Percentiles rank a stretch among this genome's conserved stretches.
phyloP scores from a whole-genome alignment of 2,888 invertebrate species.

The Agrilus biguttatus region DNA sequence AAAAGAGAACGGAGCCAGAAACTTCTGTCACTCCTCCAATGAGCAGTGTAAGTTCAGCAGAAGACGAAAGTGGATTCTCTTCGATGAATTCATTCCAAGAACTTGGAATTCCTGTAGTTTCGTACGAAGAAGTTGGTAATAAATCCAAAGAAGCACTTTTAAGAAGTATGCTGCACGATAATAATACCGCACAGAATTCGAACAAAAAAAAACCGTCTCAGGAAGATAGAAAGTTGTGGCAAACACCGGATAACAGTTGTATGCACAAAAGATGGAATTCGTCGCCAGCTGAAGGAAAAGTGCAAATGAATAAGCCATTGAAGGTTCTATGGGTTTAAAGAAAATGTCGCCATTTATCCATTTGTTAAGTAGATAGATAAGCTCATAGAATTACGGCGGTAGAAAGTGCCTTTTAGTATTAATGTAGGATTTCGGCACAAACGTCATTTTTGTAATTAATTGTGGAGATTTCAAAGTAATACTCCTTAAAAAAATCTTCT shows the following conservation, averaged over 20 bases:
- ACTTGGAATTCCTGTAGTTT: conserved; percentile 50
- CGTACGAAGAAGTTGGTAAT: conserved; percentile 16
- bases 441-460: too few species aligned
- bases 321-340: conserved; percentile 25
- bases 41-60: conserved; percentile 33
- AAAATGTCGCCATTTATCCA: not conserved
- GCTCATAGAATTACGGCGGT: too few species aligned
- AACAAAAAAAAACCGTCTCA: conserved; percentile 9
- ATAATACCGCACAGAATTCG: conserved; percentile 2
- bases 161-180: conserved; percentile 22
- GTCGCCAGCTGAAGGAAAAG: conserved; percentile 18
- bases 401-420: too few species aligned
- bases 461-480: too few species aligned
- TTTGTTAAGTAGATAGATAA: too few species aligned
- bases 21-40: conserved; percentile 16
- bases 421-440: too few species aligned
- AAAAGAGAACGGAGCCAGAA: conserved; percentile 8
- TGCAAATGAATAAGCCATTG: conserved; percentile 13
- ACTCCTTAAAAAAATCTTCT: too few species aligned
- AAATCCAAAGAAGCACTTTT: conserved; percentile 19
- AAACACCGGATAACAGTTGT: conserved; percentile 14
- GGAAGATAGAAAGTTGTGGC: conserved; percentile 22
- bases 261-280: conserved; percentile 26
- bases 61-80: conserved; percentile 76
- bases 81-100: conserved; percentile 77